phyloP scores from a whole-genome alignment of 2,797 vertebrate genomes.

The Fringilla coelebs region DNA sequence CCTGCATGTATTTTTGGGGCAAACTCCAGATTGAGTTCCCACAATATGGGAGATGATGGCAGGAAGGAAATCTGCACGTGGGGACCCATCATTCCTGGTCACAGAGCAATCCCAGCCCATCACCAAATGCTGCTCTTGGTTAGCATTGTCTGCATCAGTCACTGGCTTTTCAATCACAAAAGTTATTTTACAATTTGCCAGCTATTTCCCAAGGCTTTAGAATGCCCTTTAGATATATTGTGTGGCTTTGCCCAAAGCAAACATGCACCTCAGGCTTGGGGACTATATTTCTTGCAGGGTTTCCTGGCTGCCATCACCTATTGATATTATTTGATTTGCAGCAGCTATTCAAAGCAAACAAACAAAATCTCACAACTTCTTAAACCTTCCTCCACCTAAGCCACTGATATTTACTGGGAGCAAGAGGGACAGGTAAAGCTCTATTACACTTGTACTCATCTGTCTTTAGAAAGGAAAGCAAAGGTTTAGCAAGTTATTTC shows the following conservation, averaged over 20 bases:
- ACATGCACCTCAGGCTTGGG: neutral
- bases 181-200: neutral
- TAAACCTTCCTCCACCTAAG: neutral
- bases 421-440: neutral
- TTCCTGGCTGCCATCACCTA: constrained; percentile 23
- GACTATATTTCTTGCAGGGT: neutral
- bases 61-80: neutral
- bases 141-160: neutral
- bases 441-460: neutral
- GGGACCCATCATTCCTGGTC: neutral
- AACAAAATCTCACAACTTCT: constrained; percentile 44
- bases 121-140: neutral
- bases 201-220: constrained; percentile 7
- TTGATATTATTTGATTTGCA: constrained; percentile 64
- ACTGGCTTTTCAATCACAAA: neutral
- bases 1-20: rapidly evolving
- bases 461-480: neutral
- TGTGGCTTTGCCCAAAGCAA: constrained; percentile 8
- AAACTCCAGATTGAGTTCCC: neutral
- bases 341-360: constrained; percentile 51
- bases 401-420: constrained; percentile 52
- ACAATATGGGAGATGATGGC: rapidly evolving
- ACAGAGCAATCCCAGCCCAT: neutral
- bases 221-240: constrained; percentile 52
- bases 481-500: neutral